A percentile compares a stretch with the other conserved stretches of the same genome.
Evolutionary conservation across 1,140 invertebrate genomes (phyloP).

Genomic region (Paraescarpia echinospica): DNA sequence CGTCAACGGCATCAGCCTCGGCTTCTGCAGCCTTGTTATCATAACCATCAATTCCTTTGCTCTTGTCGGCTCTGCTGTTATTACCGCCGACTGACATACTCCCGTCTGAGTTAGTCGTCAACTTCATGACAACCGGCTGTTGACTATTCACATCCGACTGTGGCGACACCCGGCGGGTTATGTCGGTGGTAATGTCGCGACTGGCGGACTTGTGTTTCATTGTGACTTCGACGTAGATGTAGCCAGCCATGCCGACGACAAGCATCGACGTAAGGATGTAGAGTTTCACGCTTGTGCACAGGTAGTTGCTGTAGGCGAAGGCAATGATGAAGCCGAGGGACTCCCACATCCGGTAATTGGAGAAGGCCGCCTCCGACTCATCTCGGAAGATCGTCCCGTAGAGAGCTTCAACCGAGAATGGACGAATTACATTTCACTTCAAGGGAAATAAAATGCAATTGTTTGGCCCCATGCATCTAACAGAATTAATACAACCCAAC

Average conservation of each 20-base stretch:
- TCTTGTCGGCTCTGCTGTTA: too few species aligned
- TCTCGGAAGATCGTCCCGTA: slow-evolving; percentile 87
- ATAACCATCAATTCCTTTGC: neutral
- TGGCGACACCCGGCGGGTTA: neutral
- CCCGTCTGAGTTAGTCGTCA: neutral
- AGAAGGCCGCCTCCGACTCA: slow-evolving; percentile 93
- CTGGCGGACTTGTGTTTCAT: slow-evolving; percentile 6
- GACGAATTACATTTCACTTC: too few species aligned
- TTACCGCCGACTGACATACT: neutral
- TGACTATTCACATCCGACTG: neutral
- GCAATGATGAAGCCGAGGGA: slow-evolving; percentile 89
- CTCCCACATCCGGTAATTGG: slow-evolving; percentile 87
- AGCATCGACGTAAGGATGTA: slow-evolving; percentile 81
- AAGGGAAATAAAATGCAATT: too few species aligned
- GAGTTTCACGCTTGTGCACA: slow-evolving; percentile 87
- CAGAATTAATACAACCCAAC: too few species aligned
- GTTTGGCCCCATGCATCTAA: too few species aligned
- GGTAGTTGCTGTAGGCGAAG: slow-evolving; percentile 74
- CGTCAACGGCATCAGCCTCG: neutral
- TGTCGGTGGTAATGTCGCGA: slow-evolving; percentile 2
- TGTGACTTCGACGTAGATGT: neutral
- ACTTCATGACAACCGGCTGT: neutral
- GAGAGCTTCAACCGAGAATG: slow-evolving; percentile 67
- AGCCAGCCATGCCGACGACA: slow-evolving; percentile 64
- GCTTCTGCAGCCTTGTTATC: neutral